Evolutionary conservation across 1,140 invertebrate genomes (phyloP).

Genomic region (Scaptomyza pallida): DNA sequence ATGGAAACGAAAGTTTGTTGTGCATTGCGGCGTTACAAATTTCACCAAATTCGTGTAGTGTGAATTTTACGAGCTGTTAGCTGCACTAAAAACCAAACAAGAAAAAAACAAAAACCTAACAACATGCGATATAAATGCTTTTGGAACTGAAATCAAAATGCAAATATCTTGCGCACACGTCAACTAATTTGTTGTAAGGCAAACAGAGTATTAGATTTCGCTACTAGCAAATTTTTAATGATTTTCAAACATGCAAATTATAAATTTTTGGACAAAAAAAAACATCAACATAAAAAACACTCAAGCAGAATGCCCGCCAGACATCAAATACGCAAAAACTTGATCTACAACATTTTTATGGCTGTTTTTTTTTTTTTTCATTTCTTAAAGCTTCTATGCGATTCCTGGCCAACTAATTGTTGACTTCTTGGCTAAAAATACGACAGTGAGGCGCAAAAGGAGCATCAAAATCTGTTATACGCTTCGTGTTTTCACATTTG

Average conservation of each 20-base stretch:
- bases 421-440: constrained; percentile 40
- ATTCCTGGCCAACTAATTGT: constrained; percentile 57
- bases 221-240: constrained; percentile 54
- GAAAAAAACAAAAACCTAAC: too few species aligned
- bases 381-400: constrained; percentile 5
- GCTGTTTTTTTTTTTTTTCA: constrained; percentile 13
- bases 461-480: constrained; percentile 38
- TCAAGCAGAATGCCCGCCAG: constrained; percentile 26
- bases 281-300: constrained; percentile 9
- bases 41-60: constrained; percentile 51
- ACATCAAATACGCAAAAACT: constrained; percentile 49
- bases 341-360: constrained; percentile 64
- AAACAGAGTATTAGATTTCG: constrained; percentile 53
- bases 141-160: constrained; percentile 41
- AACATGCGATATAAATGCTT: constrained; percentile 45
- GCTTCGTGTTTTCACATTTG: constrained; percentile 24
- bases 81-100: constrained; percentile 53
- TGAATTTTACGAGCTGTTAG: constrained; percentile 56
- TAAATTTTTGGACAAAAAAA: constrained; percentile 49
- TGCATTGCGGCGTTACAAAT: constrained; percentile 58
- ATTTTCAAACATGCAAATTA: constrained; percentile 67
- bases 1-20: constrained; percentile 43
- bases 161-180: constrained; percentile 53
- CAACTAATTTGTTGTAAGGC: constrained; percentile 47
- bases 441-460: not conserved